phyloP scores from a whole-genome alignment of 2,888 invertebrate genomes.

The Drosophila engyochracea region DNA sequence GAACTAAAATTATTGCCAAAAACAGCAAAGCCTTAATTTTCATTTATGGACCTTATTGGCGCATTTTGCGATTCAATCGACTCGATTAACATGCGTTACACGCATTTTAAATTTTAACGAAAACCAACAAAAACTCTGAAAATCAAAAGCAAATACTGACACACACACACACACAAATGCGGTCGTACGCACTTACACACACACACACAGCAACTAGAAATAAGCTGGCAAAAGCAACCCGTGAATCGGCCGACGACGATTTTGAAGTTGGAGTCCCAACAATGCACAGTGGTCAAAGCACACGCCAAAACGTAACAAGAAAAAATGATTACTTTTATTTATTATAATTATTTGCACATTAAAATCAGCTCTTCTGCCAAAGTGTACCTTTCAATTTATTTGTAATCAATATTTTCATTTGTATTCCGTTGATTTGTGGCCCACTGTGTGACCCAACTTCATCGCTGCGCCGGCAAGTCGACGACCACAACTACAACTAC shows the following conservation, averaged over 20 bases:
- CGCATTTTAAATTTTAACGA: conserved; percentile 54
- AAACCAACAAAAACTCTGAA: conserved; percentile 24
- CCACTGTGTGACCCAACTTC: conserved; percentile 34
- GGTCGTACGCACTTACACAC: conserved; percentile 6
- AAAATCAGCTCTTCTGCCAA: background rate
- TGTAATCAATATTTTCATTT: background rate
- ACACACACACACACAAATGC: conserved; percentile 2
- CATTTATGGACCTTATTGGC: conserved; percentile 25
- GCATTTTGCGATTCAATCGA: conserved; percentile 36
- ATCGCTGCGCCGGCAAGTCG: conserved; percentile 30
- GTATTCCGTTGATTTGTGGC: background rate
- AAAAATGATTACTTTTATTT: background rate
- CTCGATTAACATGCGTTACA: conserved; percentile 45
- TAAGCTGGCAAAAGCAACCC: conserved; percentile 56
- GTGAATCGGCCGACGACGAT: conserved; percentile 43
- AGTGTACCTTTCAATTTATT: background rate
- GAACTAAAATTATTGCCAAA: conserved; percentile 28
- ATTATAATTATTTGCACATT: background rate
- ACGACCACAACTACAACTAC: conserved; percentile 40
- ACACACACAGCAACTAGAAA: conserved; percentile 47
- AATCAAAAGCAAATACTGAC: conserved; percentile 40
- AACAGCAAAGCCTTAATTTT: conserved; percentile 26
- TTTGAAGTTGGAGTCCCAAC: conserved; percentile 40
- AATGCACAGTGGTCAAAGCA: conserved; percentile 37
- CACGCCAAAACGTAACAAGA: background rate